Conservation (phyloP, 2,888 invertebrate genomes). For the Agonopterix subpropinquella region DNA sequence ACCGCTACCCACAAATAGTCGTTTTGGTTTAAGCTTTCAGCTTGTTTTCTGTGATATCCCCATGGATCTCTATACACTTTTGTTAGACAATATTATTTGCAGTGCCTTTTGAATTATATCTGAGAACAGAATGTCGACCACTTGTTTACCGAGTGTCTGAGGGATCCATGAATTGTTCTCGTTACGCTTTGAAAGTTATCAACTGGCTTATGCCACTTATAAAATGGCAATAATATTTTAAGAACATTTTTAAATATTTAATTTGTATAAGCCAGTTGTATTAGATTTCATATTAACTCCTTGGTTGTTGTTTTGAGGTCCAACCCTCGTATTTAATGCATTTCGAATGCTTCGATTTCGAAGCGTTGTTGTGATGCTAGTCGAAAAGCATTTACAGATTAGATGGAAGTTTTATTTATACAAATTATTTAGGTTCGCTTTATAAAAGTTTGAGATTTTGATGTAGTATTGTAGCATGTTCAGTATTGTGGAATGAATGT, state of each 20-base stretch:
- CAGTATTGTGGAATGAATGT: constrained; percentile 15
- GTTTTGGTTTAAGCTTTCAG: constrained; percentile 74
- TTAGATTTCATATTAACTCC: background rate
- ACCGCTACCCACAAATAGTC: constrained; percentile 80
- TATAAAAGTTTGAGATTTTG: too few relatives aligned
- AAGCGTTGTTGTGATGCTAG: constrained; percentile 29
- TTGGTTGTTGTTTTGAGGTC: constrained; percentile 11
- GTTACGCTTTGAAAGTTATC: constrained; percentile 5
- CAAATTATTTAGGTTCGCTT: background rate
- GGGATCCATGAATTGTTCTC: constrained; percentile 31
- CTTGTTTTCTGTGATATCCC: constrained; percentile 41
- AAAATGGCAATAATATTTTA: constrained; percentile 20
- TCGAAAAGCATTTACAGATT: constrained; percentile 13
- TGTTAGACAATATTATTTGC: constrained; percentile 45
- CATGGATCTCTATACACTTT: constrained; percentile 40
- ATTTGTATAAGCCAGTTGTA: constrained; percentile 25
- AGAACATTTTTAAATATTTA: background rate
- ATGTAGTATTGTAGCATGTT: constrained; percentile 14
- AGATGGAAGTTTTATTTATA: constrained; percentile 4
- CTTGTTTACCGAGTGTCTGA: constrained; percentile 12
- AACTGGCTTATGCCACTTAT: constrained; percentile 18
- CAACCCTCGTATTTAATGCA: constrained; percentile 30
- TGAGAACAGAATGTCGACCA: constrained; percentile 10
- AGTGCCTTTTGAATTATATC: constrained; percentile 45
- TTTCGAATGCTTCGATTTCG: constrained; percentile 45